Evolutionary conservation across 2,113 vertebrate species (phyloP).

Genomic region (Tringa solitaria): DNA sequence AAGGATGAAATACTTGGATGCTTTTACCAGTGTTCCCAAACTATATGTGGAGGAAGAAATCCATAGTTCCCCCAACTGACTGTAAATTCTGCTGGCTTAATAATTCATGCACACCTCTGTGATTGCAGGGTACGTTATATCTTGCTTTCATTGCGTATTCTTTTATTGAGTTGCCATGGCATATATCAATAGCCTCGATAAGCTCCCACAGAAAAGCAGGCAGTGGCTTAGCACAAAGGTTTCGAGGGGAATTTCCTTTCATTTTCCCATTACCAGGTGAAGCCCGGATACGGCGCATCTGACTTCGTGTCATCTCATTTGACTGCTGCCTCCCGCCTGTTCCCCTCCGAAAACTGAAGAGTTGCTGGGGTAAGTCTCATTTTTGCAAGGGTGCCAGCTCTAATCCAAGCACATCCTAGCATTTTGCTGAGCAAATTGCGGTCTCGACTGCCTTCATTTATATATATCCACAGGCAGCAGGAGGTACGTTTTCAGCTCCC

Average conservation of each 20-base stretch:
- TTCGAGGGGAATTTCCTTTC: slow-evolving; percentile 44
- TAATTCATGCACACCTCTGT: slow-evolving; percentile 51
- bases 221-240: slow-evolving; percentile 21
- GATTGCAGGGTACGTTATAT: not conserved
- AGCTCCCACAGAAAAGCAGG: slow-evolving; percentile 43
- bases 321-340: not conserved
- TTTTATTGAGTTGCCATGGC: slow-evolving; percentile 48
- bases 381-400: not conserved
- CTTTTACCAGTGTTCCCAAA: slow-evolving; percentile 26
- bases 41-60: not conserved
- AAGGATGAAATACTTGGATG: slow-evolving; percentile 54
- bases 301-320: not conserved
- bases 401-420: not conserved
- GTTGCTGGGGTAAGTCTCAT: not conserved
- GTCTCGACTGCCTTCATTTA: not conserved
- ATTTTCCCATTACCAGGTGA: slow-evolving; percentile 17
- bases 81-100: slow-evolving; percentile 43
- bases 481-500: not conserved
- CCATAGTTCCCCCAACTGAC: slow-evolving; percentile 25
- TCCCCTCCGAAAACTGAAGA: rapidly evolving
- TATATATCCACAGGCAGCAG: not conserved
- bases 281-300: not conserved
- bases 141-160: slow-evolving; percentile 58
- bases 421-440: not conserved
- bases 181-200: not conserved